phyloP scores from a whole-genome alignment of 1,140 invertebrate species.

The Ostrea denselamellosa region DNA sequence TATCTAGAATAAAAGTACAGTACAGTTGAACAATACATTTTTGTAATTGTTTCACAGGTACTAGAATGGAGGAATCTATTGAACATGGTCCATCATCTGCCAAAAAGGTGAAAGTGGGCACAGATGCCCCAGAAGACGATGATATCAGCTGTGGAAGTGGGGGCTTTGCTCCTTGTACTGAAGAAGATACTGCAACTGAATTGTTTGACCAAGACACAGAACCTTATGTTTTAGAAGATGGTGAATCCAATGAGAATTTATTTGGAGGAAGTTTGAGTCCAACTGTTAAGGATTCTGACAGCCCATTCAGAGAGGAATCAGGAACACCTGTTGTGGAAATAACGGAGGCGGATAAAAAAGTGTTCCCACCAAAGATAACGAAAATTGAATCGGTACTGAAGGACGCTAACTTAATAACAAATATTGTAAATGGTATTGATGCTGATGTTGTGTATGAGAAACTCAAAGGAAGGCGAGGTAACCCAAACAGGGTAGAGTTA shows the following conservation, averaged over 20 bases:
- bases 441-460: constrained; percentile 61
- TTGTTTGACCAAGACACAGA: background rate
- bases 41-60: background rate
- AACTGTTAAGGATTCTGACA: constrained; percentile 29
- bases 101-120: background rate
- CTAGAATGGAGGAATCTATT: background rate
- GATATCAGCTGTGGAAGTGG: background rate
- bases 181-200: background rate
- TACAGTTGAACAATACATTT: too few species aligned
- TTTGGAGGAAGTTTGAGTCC: background rate
- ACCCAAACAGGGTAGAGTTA: constrained; percentile 68
- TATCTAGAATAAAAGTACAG: too few species aligned
- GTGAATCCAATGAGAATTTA: constrained; percentile 12
- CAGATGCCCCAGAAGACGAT: constrained; percentile 15
- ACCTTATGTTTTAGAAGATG: background rate
- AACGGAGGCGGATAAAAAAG: background rate
- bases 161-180: background rate
- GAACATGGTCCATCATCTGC: background rate
- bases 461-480: constrained; percentile 59
- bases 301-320: constrained; percentile 42
- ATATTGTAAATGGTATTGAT: constrained; percentile 62
- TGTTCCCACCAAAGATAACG: background rate
- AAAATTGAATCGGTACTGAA: constrained; percentile 61
- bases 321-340: background rate
- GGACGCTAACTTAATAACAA: constrained; percentile 68